A percentile compares a stretch with the other conserved stretches of the same genome.
These are phyloP conservation scores for Gryllus bimaculatus DNA, from an alignment of 1,140 invertebrate species.

Conservation along the genomic window DNA sequence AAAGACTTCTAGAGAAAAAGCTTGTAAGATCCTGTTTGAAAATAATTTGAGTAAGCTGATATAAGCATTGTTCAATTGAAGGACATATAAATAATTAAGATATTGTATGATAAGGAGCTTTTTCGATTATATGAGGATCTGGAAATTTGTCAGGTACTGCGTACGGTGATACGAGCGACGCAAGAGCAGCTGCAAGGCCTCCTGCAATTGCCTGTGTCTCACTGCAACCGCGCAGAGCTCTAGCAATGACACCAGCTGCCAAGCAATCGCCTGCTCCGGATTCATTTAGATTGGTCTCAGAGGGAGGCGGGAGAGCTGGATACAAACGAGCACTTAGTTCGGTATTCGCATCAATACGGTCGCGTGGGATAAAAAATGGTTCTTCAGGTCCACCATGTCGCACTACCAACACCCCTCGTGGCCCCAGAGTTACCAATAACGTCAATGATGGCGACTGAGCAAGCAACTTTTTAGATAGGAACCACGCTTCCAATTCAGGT, in stretches of 20 bases:
- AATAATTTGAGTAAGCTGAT: no score
- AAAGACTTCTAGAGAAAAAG: no score
- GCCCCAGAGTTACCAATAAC: not conserved
- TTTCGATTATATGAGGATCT: no score
- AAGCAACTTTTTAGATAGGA: not conserved
- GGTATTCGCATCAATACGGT: not conserved
- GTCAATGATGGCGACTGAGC: not conserved
- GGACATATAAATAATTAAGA: no score
- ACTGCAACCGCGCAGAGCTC: not conserved
- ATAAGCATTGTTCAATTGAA: no score
- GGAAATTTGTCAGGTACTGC: not conserved
- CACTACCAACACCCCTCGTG: not conserved
- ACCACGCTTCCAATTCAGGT: not conserved
- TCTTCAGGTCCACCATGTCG: not conserved
- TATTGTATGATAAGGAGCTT: no score
- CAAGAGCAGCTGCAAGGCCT: not conserved
- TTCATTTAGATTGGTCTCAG: not conserved
- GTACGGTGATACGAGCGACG: not conserved
- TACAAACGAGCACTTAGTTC: not conserved
- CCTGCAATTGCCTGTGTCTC: not conserved
- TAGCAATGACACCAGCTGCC: not conserved
- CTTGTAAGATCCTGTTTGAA: no score
- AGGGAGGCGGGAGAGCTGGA: not conserved
- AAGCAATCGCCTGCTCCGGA: not conserved
- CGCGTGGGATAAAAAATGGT: not conserved